A percentile compares a stretch with the other conserved stretches of the same genome.
Evolutionary conservation across 2,113 vertebrate genomes (phyloP).

Genomic region (Isichthys henryi): DNA sequence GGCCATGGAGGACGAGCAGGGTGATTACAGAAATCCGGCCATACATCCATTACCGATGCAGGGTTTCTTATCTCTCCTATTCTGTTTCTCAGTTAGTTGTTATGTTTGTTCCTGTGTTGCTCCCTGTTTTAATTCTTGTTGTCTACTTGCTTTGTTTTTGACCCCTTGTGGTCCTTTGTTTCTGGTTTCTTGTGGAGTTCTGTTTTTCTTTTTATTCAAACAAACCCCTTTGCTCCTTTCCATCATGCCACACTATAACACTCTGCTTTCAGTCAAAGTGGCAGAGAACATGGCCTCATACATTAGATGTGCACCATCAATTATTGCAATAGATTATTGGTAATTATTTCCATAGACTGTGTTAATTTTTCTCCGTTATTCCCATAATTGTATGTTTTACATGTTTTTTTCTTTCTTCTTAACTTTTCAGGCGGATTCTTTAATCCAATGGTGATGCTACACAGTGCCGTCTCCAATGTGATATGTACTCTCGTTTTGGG

Average conservation of each 20-base stretch:
- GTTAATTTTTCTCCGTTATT: background rate
- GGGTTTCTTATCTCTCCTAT: background rate
- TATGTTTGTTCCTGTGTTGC: background rate
- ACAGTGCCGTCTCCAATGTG: slow-evolving; percentile 69
- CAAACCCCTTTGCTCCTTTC: background rate
- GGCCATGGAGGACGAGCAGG: background rate
- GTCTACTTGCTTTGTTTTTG: background rate
- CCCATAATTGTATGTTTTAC: background rate
- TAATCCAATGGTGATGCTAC: slow-evolving; percentile 68
- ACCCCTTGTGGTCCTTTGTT: background rate
- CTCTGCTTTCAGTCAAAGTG: background rate
- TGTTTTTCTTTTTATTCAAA: too few species aligned
- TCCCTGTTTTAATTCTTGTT: background rate
- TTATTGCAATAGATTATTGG: background rate
- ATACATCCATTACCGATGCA: background rate
- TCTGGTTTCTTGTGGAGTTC: too few species aligned
- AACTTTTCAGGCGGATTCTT: slow-evolving; percentile 64
- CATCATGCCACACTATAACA: background rate
- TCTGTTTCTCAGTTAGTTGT: background rate
- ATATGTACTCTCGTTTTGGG: slow-evolving; percentile 76
- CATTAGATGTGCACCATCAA: background rate
- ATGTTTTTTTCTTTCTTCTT: background rate
- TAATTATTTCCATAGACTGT: background rate
- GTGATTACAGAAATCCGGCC: background rate
- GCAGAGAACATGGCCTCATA: background rate